These are phyloP conservation scores for Cepaea hortensis DNA, from an alignment of 2,888 invertebrate genomes.

Conservation along the genomic window DNA sequence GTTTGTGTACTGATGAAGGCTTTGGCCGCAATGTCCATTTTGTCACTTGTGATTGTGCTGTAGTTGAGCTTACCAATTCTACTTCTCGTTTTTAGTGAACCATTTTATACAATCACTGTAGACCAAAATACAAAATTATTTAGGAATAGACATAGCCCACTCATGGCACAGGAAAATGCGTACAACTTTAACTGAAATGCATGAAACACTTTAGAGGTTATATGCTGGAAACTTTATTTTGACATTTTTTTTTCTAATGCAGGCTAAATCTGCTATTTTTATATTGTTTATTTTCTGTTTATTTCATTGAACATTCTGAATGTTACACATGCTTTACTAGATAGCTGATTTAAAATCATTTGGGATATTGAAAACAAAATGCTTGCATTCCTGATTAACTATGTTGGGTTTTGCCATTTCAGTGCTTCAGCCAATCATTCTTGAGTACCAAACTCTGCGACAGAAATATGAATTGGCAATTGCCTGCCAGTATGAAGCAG, in stretches of 20 bases:
- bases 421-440: conserved; percentile 66
- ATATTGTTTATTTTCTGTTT: not conserved
- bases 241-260: not conserved
- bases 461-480: conserved; percentile 66
- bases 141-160: too few relatives aligned
- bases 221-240: not conserved
- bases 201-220: not conserved
- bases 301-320: not conserved
- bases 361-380: not conserved
- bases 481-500: conserved; percentile 65
- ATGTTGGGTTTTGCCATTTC: not conserved
- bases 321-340: too few relatives aligned
- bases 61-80: too few relatives aligned
- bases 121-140: too few relatives aligned
- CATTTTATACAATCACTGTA: too few relatives aligned
- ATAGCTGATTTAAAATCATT: not conserved
- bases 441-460: conserved; percentile 64
- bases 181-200: too few relatives aligned
- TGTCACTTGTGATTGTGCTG: too few relatives aligned
- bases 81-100: too few relatives aligned
- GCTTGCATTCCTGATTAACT: not conserved
- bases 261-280: not conserved
- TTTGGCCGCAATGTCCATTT: too few relatives aligned
- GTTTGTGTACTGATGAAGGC: too few relatives aligned
- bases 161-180: too few relatives aligned